Conservation (phyloP, 2,113 vertebrate genomes). For the Ochotona princeps region DNA sequence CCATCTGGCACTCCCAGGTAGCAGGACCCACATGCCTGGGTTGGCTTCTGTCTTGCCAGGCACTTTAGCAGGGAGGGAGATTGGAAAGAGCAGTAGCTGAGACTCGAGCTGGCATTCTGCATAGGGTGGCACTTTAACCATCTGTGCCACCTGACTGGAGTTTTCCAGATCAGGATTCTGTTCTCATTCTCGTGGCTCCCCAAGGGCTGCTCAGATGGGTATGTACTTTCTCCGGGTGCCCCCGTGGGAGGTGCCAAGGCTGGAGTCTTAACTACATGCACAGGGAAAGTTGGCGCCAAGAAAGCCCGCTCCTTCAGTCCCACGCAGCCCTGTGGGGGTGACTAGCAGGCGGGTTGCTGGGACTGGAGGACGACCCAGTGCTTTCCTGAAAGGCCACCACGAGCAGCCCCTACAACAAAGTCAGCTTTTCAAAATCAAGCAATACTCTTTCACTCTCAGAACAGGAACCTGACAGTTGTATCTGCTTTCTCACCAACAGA, state of each 20-base stretch:
- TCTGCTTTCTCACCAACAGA: background rate
- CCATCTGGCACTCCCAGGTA: no score
- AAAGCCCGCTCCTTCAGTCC: no score
- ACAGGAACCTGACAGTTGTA: background rate
- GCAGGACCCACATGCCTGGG: no score
- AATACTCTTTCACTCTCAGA: background rate
- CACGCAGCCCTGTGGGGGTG: background rate
- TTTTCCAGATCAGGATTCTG: no score
- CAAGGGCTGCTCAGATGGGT: no score
- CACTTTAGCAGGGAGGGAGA: no score
- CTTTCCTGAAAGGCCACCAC: background rate
- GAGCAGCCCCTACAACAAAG: background rate
- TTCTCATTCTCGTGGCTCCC: no score
- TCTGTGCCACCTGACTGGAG: no score
- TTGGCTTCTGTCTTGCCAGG: no score
- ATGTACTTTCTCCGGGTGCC: background rate
- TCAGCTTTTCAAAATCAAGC: background rate
- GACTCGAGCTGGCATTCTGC: no score
- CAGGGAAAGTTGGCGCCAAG: background rate
- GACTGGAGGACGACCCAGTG: background rate
- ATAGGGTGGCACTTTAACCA: no score
- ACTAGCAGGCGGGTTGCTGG: background rate
- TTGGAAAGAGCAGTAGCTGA: no score
- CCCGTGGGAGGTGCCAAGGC: background rate
- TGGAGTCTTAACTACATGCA: background rate